phyloP scores from a whole-genome alignment of 2,113 vertebrate species.

The Tamias sibiricus region DNA sequence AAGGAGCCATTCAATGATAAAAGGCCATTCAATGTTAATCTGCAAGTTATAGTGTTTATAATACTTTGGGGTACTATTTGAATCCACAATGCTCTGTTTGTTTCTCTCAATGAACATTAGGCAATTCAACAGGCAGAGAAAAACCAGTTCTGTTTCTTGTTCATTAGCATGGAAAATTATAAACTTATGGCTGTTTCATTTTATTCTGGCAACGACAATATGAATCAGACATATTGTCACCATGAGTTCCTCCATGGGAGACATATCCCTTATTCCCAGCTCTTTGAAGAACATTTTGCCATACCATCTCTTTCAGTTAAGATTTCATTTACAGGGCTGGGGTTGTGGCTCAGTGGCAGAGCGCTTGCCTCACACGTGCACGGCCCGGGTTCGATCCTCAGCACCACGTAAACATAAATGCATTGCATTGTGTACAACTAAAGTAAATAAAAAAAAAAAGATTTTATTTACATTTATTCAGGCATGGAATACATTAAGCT shows the following conservation, averaged over 20 bases:
- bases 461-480: constrained; percentile 83
- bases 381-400: too few species aligned
- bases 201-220: constrained; percentile 78
- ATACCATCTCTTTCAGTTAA: constrained; percentile 69
- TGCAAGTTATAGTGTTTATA: background rate
- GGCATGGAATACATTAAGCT: constrained; percentile 72
- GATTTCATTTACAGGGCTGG: too few species aligned
- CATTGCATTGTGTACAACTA: too few species aligned
- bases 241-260: constrained; percentile 74
- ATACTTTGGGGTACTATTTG: constrained; percentile 59
- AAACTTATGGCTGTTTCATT: constrained; percentile 58
- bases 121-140: constrained; percentile 52
- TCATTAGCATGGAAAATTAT: constrained; percentile 66
- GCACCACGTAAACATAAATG: too few species aligned
- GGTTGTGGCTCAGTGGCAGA: too few species aligned
- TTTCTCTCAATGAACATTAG: constrained; percentile 51
- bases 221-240: constrained; percentile 67
- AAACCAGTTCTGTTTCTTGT: constrained; percentile 49
- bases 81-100: constrained; percentile 2
- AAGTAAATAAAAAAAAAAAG: too few species aligned
- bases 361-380: too few species aligned
- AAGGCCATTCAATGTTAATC: constrained; percentile 14
- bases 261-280: constrained; percentile 69
- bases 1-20: background rate
- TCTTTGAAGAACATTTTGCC: constrained; percentile 74